Evolutionary conservation across 2,888 invertebrate species (phyloP), one percentile per base, ranked within the genome.

Genomic region (Hedychridium roseum): DNA sequence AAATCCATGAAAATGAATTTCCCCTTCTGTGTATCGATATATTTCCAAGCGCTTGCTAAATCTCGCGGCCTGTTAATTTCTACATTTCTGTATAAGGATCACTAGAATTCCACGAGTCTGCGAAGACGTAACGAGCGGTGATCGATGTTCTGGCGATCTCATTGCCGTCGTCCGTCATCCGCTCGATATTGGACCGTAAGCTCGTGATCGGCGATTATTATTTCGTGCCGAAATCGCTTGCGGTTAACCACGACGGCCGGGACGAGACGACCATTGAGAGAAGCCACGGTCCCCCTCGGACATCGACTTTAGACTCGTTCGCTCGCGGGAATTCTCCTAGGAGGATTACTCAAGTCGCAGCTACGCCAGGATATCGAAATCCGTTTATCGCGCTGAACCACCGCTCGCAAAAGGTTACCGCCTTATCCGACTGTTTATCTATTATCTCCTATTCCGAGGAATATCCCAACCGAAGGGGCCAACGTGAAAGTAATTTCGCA

Each of bases 141-240:
- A 42, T 47, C 43, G 40, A 39, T 44, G 42, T 40, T 34, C 37
- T 28, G 32, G 21, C 43, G 47, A 47, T 43, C 43, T 47, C 37
- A 47, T 44, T 47, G 3, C 3, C 16, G 27, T 17, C 35, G 35
- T 35, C n/a, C 26, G 27, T 11, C 27, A 38, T 34, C 20, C 34
- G 34, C 20, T 11, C 34, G 9, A 16, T 20, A 17, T 16, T n/a
- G 9, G 26, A 48, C 61, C 54, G 57, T 54, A 54, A 54, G 49
- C 55, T 71, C 71, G 70, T 67, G 70, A 72, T 71, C 72, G 69
- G 62, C 55, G 54, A 69, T 68, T 64, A 68, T 66, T 67, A 49
- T 57, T 60, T 64, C 45, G 58, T 54, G 50, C 50, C 57, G 51
- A 55, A 63, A 60, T 50, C 50, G 48, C 47, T 34, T 11, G 17